Percentiles rank a stretch among this genome's conserved stretches.
These are phyloP conservation scores for Caenorhabditis uteleia DNA, from an alignment of 2,888 invertebrate genomes.

Conservation along the genomic window DNA sequence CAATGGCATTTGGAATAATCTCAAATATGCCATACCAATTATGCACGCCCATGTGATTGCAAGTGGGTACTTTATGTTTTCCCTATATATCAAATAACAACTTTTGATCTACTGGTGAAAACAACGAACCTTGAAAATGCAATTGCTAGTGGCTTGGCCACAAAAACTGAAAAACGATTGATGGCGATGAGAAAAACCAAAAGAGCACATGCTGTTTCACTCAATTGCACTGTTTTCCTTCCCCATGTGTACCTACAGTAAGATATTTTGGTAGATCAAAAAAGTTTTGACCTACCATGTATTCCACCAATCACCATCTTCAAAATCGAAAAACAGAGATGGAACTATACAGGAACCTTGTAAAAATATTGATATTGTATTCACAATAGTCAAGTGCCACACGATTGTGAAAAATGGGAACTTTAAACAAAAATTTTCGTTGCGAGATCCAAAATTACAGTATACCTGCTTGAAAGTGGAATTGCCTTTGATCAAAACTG, in stretches of 20 bases:
- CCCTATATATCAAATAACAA: no score
- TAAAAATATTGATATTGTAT: constrained; percentile 2
- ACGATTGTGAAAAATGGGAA: constrained; percentile 49
- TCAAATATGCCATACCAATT: background rate
- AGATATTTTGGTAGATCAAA: background rate
- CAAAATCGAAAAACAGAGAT: constrained; percentile 6
- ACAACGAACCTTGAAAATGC: background rate
- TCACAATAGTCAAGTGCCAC: constrained; percentile 33
- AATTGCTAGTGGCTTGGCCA: background rate
- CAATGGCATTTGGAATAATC: background rate
- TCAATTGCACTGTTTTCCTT: background rate
- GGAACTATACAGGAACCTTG: constrained; percentile 8
- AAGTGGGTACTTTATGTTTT: constrained; percentile 4
- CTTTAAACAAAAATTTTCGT: background rate
- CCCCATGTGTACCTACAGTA: background rate
- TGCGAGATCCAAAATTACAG: background rate
- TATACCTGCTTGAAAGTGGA: background rate
- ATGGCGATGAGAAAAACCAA: constrained; percentile 4
- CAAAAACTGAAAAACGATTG: constrained; percentile 5
- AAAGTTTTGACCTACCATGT: background rate
- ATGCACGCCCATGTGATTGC: background rate
- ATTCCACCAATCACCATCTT: background rate
- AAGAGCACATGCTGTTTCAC: background rate
- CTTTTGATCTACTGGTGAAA: no score
- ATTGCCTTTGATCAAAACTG: constrained; percentile 1